Conservation (phyloP, 1,140 invertebrate genomes). For the Mesaphorura yosii region DNA sequence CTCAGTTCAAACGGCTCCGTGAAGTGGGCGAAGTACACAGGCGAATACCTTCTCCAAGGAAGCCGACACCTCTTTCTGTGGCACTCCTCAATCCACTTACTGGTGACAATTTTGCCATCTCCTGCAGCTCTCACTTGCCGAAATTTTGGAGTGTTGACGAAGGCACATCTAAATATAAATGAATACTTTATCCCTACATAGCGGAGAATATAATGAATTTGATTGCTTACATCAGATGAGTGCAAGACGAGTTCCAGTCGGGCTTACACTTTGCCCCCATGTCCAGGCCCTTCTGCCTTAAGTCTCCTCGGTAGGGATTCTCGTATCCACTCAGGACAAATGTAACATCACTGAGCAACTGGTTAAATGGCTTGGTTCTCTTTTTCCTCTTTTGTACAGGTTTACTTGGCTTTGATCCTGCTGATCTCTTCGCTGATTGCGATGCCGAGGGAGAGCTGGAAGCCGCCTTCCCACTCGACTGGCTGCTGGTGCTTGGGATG, state of each 20-base stretch:
- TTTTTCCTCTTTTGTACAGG: slow-evolving; percentile 12
- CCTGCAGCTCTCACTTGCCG: slow-evolving; percentile 49
- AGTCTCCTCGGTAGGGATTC: slow-evolving; percentile 58
- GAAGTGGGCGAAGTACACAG: neutral
- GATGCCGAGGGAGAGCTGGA: no score
- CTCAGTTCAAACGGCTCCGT: neutral
- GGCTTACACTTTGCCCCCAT: slow-evolving; percentile 68
- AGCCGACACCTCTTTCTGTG: slow-evolving; percentile 48
- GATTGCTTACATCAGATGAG: slow-evolving; percentile 62
- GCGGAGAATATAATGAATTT: neutral
- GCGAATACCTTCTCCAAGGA: slow-evolving; percentile 53
- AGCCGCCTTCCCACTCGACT: no score
- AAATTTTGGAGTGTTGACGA: slow-evolving; percentile 77
- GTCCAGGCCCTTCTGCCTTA: slow-evolving; percentile 55
- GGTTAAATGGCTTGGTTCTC: slow-evolving; percentile 43
- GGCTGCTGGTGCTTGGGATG: slow-evolving; percentile 9
- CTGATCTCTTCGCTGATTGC: slow-evolving; percentile 1
- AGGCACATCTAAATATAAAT: slow-evolving; percentile 59
- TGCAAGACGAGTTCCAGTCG: slow-evolving; percentile 61
- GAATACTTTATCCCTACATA: slow-evolving; percentile 1
- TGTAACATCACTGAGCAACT: slow-evolving; percentile 52
- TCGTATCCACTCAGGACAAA: slow-evolving; percentile 71
- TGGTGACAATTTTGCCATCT: slow-evolving; percentile 56
- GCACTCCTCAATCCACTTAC: slow-evolving; percentile 64
- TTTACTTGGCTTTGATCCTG: no score